Base-by-base conservation (phyloP, 2,888 invertebrate genomes). In the Catonia carolina region DNA sequence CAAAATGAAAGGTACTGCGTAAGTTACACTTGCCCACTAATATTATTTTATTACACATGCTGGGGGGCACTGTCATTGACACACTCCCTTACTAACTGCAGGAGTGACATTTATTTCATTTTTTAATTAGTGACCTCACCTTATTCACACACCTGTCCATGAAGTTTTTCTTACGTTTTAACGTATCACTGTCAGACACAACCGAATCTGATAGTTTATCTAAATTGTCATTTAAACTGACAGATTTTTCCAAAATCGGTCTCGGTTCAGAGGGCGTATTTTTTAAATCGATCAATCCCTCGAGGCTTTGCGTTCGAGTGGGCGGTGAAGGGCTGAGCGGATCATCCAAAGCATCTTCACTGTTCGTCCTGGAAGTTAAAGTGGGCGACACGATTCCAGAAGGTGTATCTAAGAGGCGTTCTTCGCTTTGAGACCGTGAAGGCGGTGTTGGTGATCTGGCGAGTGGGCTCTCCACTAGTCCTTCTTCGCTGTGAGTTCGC, bases 111-210 rank as follows among this genome's bases (percentile, higher is more conserved):
- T 5, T n/a, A 53, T 12, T 27, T 41, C 54, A 63, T 41, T 64
- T 64, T 56, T 61, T 75, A 62, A 82, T 86, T 71, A 87, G 78
- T 75, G 85, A 84, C 77, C 85, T 82, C 73, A 87, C 84, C 81
- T 87, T 87, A 75, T 85, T 86, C 66, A 87, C 85, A 74, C 86
- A 87, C 72, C 84, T 79, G 78, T 89, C 89, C 82, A 90, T 86
- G 72, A 90, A 89, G 73, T 88, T 89, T 70, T 83, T 83, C 72
- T 84, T 68, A 82, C 55, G 15, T 35, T 56, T 55, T 36, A 56
- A 52, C 12, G 52, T 52, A 51, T 56, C 59, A 23, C 60, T 58
- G 8, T 56, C 59, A 4, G 59, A 58, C 6, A 50, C 53, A 2
- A 22, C 59, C 1, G 49, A 53, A n/a, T 60, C 55, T 8, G 58